These are phyloP conservation scores for Dendrophyllia cribrosa DNA, from an alignment of 64 coral and sea anemone genomes.

Conservation along the genomic window DNA sequence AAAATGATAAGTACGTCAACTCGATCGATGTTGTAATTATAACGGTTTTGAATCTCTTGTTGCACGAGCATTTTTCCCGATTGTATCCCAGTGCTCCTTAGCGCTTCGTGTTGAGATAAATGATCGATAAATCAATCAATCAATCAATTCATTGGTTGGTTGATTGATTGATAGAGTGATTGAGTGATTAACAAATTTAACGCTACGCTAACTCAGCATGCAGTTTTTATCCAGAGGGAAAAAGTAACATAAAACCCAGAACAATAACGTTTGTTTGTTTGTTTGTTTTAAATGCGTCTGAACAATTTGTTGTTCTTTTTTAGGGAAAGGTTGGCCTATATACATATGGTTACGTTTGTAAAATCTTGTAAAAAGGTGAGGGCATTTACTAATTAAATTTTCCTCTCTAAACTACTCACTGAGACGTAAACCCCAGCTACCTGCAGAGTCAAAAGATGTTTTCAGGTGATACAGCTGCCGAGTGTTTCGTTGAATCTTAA, in stretches of 20 bases:
- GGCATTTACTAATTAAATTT: background rate
- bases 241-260: no score
- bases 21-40: background rate
- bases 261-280: no score
- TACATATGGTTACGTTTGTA: slow-evolving; percentile 9
- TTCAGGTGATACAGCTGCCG: no score
- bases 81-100: no score
- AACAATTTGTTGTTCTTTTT: background rate
- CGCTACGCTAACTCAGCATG: background rate
- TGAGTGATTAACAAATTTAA: background rate
- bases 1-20: slow-evolving; percentile 40
- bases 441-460: no score
- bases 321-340: background rate
- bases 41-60: background rate
- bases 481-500: no score
- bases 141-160: no score
- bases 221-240: background rate
- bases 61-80: background rate
- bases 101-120: no score
- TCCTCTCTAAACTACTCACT: background rate
- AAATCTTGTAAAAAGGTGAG: slow-evolving; percentile 25
- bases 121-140: no score
- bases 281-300: no score
- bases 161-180: no score
- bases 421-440: background rate